Evolutionary conservation across 2,113 vertebrate genomes (phyloP).

Genomic region (Pogona vitticeps): DNA sequence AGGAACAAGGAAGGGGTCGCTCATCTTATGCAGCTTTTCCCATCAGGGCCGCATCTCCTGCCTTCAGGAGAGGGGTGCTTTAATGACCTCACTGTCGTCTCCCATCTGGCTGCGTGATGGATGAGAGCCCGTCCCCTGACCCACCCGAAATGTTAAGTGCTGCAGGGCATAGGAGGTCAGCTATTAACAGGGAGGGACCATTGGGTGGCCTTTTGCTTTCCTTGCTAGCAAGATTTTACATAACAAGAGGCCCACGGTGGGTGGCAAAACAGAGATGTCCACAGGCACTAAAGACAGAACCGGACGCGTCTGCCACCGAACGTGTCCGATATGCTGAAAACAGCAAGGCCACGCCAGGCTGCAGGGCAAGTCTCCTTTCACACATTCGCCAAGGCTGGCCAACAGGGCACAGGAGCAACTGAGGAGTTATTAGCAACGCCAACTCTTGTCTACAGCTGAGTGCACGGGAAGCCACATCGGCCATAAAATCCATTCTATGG

Average conservation of each 20-base stretch:
- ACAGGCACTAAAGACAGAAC: too few relatives aligned
- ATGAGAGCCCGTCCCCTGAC: not conserved
- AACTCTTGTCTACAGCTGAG: too few relatives aligned
- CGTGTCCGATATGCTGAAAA: not conserved
- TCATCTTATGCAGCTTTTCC: not conserved
- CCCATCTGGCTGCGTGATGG: not conserved
- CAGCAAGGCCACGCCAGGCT: rapidly evolving
- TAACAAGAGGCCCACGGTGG: too few relatives aligned
- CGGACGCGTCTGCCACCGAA: not conserved
- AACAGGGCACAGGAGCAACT: too few relatives aligned
- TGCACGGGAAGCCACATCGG: too few relatives aligned
- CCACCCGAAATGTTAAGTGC: not conserved
- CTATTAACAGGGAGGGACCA: not conserved
- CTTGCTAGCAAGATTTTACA: not conserved
- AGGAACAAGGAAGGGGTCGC: too few relatives aligned
- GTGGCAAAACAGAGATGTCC: not conserved
- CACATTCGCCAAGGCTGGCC: not conserved
- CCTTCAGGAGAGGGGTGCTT: not conserved
- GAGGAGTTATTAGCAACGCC: too few relatives aligned
- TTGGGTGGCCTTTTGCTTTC: not conserved
- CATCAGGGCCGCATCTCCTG: too few relatives aligned
- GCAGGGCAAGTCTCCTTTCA: not conserved
- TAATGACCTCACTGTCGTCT: not conserved
- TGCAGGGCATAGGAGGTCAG: not conserved
- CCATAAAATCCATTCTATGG: too few relatives aligned